Conservation (phyloP, 2,888 invertebrate genomes). For the Polydrusus tereticollis region DNA sequence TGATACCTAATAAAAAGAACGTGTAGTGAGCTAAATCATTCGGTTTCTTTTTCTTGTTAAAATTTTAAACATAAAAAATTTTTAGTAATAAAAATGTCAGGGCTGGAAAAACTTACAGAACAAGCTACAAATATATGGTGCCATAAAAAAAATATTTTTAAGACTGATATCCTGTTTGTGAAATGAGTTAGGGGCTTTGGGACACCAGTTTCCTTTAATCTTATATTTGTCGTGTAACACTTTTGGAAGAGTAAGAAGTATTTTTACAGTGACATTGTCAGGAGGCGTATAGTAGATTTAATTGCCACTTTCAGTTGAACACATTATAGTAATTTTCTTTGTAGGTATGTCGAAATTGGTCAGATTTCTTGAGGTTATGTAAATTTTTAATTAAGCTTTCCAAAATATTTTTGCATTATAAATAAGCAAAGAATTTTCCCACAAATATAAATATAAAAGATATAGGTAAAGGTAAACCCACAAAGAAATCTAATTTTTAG, state of each 20-base stretch:
- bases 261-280: too few species aligned
- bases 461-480: slow-evolving; percentile 1
- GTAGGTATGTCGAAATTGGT: too few species aligned
- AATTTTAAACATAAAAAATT: slow-evolving; percentile 32
- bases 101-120: slow-evolving; percentile 22
- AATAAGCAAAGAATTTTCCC: not conserved
- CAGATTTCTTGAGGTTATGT: too few species aligned
- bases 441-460: slow-evolving; percentile 17
- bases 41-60: slow-evolving; percentile 17
- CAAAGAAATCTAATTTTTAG: slow-evolving; percentile 35
- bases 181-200: not conserved
- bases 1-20: slow-evolving; percentile 21
- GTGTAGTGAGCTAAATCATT: slow-evolving; percentile 21
- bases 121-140: slow-evolving; percentile 19
- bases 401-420: too few species aligned
- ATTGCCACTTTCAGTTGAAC: too few species aligned
- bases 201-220: not conserved
- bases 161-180: slow-evolving; percentile 4
- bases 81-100: slow-evolving; percentile 27
- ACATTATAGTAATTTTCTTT: too few species aligned
- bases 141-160: slow-evolving; percentile 28
- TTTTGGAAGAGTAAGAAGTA: not conserved
- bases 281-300: too few species aligned
- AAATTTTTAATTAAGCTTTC: too few species aligned
- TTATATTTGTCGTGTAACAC: not conserved